phyloP scores from a whole-genome alignment of 92 coral and sea anemone genomes.

The Isaurus tuberculatus region DNA sequence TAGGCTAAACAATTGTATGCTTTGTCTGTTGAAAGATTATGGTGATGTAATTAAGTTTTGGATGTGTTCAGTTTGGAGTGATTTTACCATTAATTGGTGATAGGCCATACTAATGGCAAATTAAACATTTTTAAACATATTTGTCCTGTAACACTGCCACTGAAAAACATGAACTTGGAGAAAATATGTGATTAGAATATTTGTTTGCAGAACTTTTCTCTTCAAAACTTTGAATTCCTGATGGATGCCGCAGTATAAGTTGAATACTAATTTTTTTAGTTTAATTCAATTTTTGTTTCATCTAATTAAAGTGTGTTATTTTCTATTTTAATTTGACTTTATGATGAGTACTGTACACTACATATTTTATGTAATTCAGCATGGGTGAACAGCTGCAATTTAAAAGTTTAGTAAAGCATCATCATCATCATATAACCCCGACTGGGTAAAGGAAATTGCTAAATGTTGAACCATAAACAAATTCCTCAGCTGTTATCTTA shows the following conservation, averaged over 20 bases:
- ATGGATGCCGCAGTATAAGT: constrained; percentile 4
- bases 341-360: constrained; percentile 4
- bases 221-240: neutral
- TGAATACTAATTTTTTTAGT: too few relatives aligned
- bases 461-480: constrained; percentile 5
- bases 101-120: constrained; percentile 10
- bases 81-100: constrained; percentile 9
- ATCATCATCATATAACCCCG: constrained; percentile 9
- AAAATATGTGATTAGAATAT: neutral
- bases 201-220: neutral
- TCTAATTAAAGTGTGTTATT: neutral
- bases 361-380: constrained; percentile 6
- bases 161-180: neutral
- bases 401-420: constrained; percentile 5
- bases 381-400: constrained; percentile 4
- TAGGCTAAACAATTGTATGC: constrained; percentile 5
- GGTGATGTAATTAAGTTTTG: neutral
- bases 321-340: too few relatives aligned
- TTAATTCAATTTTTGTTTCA: constrained; percentile 1
- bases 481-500: constrained; percentile 10
- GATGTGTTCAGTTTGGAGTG: constrained; percentile 8
- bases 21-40: neutral
- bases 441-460: constrained; percentile 8
- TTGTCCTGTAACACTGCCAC: constrained; percentile 1
- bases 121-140: neutral